A percentile compares a stretch with the other conserved stretches of the same genome.
Evolutionary conservation across 2,113 vertebrate species (phyloP).

Genomic region (Clarias gariepinus): DNA sequence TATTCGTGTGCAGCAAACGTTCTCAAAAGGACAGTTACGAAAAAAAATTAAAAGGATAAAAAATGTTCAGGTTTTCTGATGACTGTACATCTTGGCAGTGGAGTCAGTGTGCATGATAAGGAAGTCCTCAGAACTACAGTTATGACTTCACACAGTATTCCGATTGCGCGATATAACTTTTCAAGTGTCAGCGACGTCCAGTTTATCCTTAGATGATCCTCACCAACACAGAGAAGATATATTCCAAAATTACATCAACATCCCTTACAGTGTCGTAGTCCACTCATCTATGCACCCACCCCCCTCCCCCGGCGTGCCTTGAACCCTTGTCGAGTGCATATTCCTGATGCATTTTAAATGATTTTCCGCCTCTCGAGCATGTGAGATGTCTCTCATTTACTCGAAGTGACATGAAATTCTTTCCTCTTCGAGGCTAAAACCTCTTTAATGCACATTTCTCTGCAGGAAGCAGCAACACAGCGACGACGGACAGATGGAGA

Average conservation of each 20-base stretch:
- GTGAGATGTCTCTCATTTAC: not conserved
- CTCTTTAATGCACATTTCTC: constrained; percentile 2
- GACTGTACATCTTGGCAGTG: not conserved
- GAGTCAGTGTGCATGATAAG: not conserved
- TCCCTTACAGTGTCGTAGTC: not conserved
- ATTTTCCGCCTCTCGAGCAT: not conserved
- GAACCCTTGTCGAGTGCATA: not conserved
- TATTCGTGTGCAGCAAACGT: not conserved
- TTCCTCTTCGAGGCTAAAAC: constrained; percentile 9
- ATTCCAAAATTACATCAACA: not conserved
- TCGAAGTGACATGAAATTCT: not conserved
- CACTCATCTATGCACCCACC: not conserved
- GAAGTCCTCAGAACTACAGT: not conserved
- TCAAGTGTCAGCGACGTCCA: no score
- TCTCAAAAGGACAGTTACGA: not conserved
- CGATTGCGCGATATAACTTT: no score
- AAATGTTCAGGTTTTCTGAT: not conserved
- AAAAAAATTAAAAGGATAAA: not conserved
- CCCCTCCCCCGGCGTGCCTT: not conserved
- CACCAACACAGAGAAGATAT: not conserved
- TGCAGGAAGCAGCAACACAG: not conserved
- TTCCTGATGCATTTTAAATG: constrained; percentile 18
- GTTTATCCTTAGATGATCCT: not conserved
- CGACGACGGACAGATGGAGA: constrained; percentile 2
- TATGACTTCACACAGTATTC: not conserved